A percentile compares a stretch with the other conserved stretches of the same genome.
These are phyloP conservation scores for Brachionus asplanchnoidis DNA, from an alignment of 1,140 invertebrate genomes.

Conservation along the genomic window DNA sequence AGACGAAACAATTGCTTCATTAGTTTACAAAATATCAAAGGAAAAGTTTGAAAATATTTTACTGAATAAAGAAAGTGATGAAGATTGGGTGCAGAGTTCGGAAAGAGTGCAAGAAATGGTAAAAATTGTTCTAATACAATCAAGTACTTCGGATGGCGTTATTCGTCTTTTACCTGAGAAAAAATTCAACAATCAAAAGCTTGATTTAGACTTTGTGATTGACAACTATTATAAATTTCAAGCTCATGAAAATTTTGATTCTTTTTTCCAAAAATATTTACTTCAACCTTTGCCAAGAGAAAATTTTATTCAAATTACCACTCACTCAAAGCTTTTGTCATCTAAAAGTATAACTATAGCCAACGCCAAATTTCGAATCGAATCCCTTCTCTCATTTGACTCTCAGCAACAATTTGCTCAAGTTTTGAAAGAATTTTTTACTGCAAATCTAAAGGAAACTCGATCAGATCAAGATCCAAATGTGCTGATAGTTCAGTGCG, in stretches of 20 bases:
- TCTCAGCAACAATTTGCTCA: constrained; percentile 45
- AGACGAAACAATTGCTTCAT: constrained; percentile 48
- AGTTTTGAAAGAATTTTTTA: constrained; percentile 42
- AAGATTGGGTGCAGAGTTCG: neutral
- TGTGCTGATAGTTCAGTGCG: constrained; percentile 51
- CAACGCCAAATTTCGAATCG: constrained; percentile 4
- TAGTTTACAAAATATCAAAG: constrained; percentile 46
- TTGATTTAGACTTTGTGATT: neutral
- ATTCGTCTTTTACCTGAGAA: neutral
- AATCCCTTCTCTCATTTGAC: constrained; percentile 43
- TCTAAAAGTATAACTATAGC: neutral
- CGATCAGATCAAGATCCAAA: constrained; percentile 40
- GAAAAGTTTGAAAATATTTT: neutral
- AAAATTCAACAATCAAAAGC: neutral
- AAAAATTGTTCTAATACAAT: constrained; percentile 47
- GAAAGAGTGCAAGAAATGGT: constrained; percentile 43
- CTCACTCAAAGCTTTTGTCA: constrained; percentile 43
- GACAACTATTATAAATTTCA: neutral
- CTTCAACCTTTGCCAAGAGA: neutral
- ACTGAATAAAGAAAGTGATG: neutral
- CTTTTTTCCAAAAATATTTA: constrained; percentile 19
- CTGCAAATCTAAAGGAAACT: neutral
- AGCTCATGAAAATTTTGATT: constrained; percentile 9
- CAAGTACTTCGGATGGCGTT: neutral
- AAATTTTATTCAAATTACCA: constrained; percentile 44